Evolutionary conservation across 2,888 invertebrate species (phyloP), one percentile per base, ranked within the genome.

Genomic region (Toxonevra muliebris): DNA sequence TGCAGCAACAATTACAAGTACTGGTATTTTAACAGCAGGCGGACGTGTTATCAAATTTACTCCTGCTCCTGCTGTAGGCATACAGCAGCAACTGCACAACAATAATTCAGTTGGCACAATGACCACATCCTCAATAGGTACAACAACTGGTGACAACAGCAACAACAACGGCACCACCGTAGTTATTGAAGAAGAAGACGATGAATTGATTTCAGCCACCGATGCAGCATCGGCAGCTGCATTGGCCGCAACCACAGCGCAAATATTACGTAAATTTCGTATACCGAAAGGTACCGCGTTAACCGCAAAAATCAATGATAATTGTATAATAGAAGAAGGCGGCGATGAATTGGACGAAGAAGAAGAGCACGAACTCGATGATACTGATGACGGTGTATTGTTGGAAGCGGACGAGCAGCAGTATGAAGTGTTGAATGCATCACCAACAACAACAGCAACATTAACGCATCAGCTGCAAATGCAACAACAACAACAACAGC

Each of bases 201-300:
- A 78, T 59, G 69, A 76, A 43, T 52, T 71, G 17, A 54, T 55
- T 1, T 19, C 63, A 17, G 48, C 61, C 13, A 50, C 65, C 1
- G 57, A 41, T n/a, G n/a, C 42, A 9, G 52, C 7, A 10, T 5
- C 42, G 3, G 40, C 66, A 10, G 65, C 40, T 13, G 61, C 19
- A 59, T 17, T 73, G 67, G 68, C 77, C 41, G 76, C 76, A n/a
- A 76, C 77, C n/a, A 80, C 80, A 2, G 80, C 83, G n/a, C 82
- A 83, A 70, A 79, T 80, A 20, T 70, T 84, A 63, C 82, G 82
- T 30, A 81, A 82, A 69, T 83, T 84, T 69, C 83, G 84, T 65
- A 82, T 83, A 76, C 83, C 83, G 45, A 83, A 84, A 53, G 82
- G 82, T 55, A 82, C 81, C 3, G 81, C 82, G 1, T 63, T 82